Base-by-base conservation (phyloP, 2,888 invertebrate species). In the Pachymerium ferrugineum region DNA sequence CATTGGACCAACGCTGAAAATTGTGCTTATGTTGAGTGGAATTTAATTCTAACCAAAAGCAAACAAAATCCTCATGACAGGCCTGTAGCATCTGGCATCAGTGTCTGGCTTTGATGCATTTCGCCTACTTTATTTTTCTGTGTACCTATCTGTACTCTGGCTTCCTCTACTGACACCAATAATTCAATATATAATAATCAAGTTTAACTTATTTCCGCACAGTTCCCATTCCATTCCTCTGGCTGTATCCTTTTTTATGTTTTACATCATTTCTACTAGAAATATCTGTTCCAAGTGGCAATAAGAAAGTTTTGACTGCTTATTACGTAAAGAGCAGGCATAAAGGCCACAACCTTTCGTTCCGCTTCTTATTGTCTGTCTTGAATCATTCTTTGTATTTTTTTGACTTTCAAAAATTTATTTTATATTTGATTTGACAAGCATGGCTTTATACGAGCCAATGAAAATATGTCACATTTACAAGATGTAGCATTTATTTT, bases 171-270 rank as follows among this genome's bases (percentile, higher is more conserved):
- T 31, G 30, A 62, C 29, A 31, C 35, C 30, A 19, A 30, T 67
- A 19, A 22, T 38, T n/a, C 12, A 12, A n/a, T 38, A 38, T 8
- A 38, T n/a, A 38, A 38, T 8, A 38, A 38, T 67, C 22, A 4
- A 29, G 62, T 67, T 67, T 31, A 33, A 68, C 62, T 72, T 54
- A 19, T 42, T 72, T 54, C 29, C 25, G 25, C 54, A 72, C 54
- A 10, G 6, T 22, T 54, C 22, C 54, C 1, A 28, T 71, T 54
- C 72, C 54, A 25, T 22, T 19, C 67, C 68, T 73, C 68, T 73
- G 73, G 73, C 73, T 73, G 73, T 67, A 73, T 73, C 73, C 73
- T 67, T 54, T 73, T 22, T 54, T 54, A 54, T 54, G 22, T 38
- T n/a, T 38, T 38, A n/a, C 6, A 22, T 54, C 8, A 25, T 54